A percentile compares a stretch with the other conserved stretches of the same genome.
Conservation (phyloP, 2,888 invertebrate species). For the Choreutis nemorana region DNA sequence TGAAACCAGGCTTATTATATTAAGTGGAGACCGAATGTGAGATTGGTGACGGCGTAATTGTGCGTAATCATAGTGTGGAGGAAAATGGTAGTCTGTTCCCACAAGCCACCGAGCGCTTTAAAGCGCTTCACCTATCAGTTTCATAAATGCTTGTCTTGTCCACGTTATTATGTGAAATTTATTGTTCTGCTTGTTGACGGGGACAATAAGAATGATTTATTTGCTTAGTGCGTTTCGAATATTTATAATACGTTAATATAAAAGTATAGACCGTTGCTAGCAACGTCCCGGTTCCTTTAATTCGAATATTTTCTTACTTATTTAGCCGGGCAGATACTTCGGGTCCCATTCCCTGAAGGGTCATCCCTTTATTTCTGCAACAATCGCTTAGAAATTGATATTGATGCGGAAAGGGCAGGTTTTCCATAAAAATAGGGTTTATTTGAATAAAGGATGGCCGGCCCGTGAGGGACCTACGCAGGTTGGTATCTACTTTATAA, state of each 20-base stretch:
- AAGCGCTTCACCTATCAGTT: slow-evolving; percentile 11
- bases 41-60: slow-evolving; percentile 60
- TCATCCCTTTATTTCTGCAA: slow-evolving; percentile 66
- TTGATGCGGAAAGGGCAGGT: slow-evolving; percentile 64
- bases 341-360: slow-evolving; percentile 50
- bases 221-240: no score
- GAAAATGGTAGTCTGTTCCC: slow-evolving; percentile 19
- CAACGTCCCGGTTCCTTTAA: slow-evolving; percentile 12
- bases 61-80: slow-evolving; percentile 44
- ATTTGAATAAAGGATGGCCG: slow-evolving; percentile 65
- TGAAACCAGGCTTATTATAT: slow-evolving; percentile 57
- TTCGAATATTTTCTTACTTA: slow-evolving; percentile 11
- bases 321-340: slow-evolving; percentile 51
- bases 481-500: slow-evolving; percentile 48
- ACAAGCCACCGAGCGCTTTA: slow-evolving; percentile 12
- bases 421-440: slow-evolving; percentile 68
- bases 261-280: slow-evolving; percentile 5
- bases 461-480: slow-evolving; percentile 40
- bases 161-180: slow-evolving; percentile 16
- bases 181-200: no score
- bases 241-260: no score
- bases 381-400: slow-evolving; percentile 66
- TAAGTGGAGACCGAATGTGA: slow-evolving; percentile 56
- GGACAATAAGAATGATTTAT: no score
- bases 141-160: slow-evolving; percentile 27